A percentile compares a stretch with the other conserved stretches of the same genome.
phyloP scores from a whole-genome alignment of 2,888 invertebrate species.

The Petrolisthes cinctipes region DNA sequence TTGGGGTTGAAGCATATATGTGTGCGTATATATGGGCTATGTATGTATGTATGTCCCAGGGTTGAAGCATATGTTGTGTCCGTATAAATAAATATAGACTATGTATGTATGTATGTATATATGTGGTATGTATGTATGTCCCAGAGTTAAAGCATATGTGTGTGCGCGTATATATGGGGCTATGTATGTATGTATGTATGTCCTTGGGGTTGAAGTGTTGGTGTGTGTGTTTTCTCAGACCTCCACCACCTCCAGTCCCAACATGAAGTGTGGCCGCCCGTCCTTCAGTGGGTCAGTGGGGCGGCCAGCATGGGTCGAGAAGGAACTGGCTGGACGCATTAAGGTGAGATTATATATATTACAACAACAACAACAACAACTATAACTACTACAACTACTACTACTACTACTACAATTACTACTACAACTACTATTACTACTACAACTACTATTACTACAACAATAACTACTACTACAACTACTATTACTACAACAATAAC shows the following conservation, averaged over 20 bases:
- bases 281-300: conserved; percentile 68
- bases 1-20: no score
- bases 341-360: conserved; percentile 48
- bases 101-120: no score
- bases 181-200: neutral
- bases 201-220: neutral
- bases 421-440: neutral
- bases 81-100: no score
- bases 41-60: no score
- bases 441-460: neutral
- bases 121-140: no score
- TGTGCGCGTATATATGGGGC: no score
- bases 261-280: conserved; percentile 58
- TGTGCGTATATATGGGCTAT: no score
- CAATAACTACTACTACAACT: no score
- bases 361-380: neutral
- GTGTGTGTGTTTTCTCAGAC: conserved; percentile 50
- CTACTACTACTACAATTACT: neutral
- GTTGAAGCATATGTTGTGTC: no score
- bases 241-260: conserved; percentile 63
- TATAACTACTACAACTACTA: neutral
- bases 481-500: no score
- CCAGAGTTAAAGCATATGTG: no score
- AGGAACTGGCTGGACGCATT: conserved; percentile 76
- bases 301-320: conserved; percentile 81